Evolutionary conservation across 2,888 invertebrate species (phyloP), one percentile per base, ranked within the genome.

Genomic region (Pheosia tremula): DNA sequence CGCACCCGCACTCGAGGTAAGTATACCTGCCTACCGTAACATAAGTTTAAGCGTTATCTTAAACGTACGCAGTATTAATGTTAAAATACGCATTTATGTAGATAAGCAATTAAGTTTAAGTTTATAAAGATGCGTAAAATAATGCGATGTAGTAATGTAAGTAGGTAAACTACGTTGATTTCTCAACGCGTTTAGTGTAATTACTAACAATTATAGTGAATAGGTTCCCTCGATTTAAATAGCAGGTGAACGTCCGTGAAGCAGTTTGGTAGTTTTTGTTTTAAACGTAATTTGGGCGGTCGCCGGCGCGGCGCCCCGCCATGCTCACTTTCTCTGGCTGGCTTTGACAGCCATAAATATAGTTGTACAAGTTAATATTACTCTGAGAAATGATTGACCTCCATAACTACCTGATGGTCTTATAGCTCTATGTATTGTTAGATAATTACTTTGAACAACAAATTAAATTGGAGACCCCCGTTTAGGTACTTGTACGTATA

Each of bases 291-390:
- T 84, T 83, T 79, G 77, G 72, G 74, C 77, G 71, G 73, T 83
- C 83, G 39, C 58, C 55, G 60, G 64, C 74, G 64, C 55, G 60
- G 64, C 74, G 64, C 75, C 75, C 71, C 71, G 73, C 74, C 72
- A 62, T 52, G 56, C 66, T 72, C 77, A 85, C 87, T 87, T 86
- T 87, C 87, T 84, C 85, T 70, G 69, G 57, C 64, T 74, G 76
- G 70, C 76, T 76, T 80, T 82, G 77, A 79, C 72, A 78, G 81
- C 79, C 74, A 74, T 77, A 74, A 79, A 78, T 79, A 75, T 74
- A 65, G 72, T 66, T 70, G 60, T 65, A 71, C 60, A 66, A 71
- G 65, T 71, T 67, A 69, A 57, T 61, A 58, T 63, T 64, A 67
- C 66, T 24, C 24, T 66, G 68, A 72, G 68, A 74, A 72, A 70